Evolutionary conservation across 2,797 vertebrate genomes (phyloP).

Genomic region (Menidia menidia): DNA sequence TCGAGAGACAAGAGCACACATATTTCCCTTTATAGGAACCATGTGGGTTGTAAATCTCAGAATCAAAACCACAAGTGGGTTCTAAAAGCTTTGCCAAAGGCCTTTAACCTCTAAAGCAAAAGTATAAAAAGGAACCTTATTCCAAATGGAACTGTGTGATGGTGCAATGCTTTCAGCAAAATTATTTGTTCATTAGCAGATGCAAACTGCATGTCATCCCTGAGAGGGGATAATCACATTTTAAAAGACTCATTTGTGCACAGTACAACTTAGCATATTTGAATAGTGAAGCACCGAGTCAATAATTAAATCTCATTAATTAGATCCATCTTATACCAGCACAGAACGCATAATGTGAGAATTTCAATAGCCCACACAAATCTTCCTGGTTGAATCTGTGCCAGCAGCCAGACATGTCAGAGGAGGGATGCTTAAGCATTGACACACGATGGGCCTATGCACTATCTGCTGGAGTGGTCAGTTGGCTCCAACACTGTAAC

Average conservation of each 20-base stretch:
- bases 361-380: background rate
- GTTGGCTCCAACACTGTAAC: conserved; percentile 3
- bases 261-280: background rate
- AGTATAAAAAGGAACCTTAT: background rate
- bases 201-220: background rate
- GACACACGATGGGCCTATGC: background rate
- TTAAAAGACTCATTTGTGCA: background rate
- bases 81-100: conserved; percentile 15
- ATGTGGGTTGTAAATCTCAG: conserved; percentile 55
- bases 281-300: background rate
- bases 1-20: conserved; percentile 9
- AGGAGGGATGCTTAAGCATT: conserved; percentile 1
- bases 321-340: conserved; percentile 3
- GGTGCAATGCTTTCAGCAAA: background rate
- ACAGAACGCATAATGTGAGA: conserved; percentile 8
- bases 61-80: conserved; percentile 48
- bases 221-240: background rate
- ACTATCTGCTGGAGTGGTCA: conserved; percentile 22
- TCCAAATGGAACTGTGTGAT: conserved; percentile 6
- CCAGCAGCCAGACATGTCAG: conserved; percentile 18
- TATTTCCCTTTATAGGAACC: conserved; percentile 45
- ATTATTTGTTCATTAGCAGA: background rate
- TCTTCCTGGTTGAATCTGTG: conserved; percentile 1
- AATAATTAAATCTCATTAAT: background rate
- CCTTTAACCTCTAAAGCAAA: background rate